Conservation (phyloP, 2,888 invertebrate genomes). For the Agrochola lychnidis region DNA sequence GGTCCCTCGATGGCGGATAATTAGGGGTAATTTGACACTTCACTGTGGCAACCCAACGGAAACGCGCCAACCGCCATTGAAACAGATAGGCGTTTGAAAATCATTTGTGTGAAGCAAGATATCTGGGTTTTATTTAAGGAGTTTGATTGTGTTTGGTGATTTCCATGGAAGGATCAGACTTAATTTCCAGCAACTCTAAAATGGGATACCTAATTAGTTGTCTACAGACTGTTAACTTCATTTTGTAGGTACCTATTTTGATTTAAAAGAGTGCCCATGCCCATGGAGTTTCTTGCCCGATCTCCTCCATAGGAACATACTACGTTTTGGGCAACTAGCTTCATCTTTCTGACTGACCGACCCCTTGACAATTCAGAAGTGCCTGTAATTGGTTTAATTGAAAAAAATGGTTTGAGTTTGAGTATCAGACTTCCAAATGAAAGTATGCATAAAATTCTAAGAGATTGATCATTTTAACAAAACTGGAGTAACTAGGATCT, state of each 20-base stretch:
- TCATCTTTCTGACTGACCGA: not conserved
- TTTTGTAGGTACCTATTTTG: not conserved
- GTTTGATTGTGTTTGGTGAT: not conserved
- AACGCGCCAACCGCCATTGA: constrained; percentile 69
- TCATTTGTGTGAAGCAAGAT: constrained; percentile 56
- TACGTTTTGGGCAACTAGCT: not conserved
- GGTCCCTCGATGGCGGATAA: constrained; percentile 73
- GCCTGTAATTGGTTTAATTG: not conserved
- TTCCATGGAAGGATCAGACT: not conserved
- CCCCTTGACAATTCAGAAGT: not conserved
- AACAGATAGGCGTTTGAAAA: constrained; percentile 66
- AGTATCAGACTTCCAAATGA: not conserved
- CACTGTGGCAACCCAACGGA: constrained; percentile 70
- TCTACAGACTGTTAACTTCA: not conserved
- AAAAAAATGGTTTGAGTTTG: not conserved
- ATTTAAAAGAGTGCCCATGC: not conserved
- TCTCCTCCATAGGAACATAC: not conserved
- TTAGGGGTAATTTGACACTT: constrained; percentile 80
- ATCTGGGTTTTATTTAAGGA: constrained; percentile 38
- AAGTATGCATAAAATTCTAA: not conserved
- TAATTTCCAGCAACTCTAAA: not conserved
- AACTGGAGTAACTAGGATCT: not conserved
- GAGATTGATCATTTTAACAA: not conserved
- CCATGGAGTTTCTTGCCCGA: not conserved
- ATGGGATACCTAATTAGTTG: not conserved